Percentiles rank a stretch among this genome's conserved stretches.
Conservation (phyloP, 2,797 vertebrate species). For the Cichlasoma orientale region DNA sequence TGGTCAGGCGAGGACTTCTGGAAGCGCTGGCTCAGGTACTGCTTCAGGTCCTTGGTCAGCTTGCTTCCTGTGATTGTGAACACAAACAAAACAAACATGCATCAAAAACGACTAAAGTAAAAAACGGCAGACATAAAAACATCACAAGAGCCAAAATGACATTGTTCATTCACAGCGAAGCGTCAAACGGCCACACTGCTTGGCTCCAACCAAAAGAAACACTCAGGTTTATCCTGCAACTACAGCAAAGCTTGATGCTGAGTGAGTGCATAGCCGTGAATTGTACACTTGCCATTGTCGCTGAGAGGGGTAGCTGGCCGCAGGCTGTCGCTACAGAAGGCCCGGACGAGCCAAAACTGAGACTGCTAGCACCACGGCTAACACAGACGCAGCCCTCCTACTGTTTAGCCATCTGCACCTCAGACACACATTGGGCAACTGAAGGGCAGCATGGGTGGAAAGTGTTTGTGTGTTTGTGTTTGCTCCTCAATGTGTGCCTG, state of each 20-base stretch:
- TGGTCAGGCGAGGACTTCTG: slow-evolving; percentile 96
- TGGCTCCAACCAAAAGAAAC: slow-evolving; percentile 17
- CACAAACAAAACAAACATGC: slow-evolving; percentile 54
- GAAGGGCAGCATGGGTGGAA: slow-evolving; percentile 70
- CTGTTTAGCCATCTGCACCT: slow-evolving; percentile 79
- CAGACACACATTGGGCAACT: slow-evolving; percentile 75
- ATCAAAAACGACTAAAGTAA: slow-evolving; percentile 13
- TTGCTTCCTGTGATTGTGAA: slow-evolving; percentile 86
- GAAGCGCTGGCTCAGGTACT: slow-evolving; percentile 96
- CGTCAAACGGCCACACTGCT: slow-evolving; percentile 37
- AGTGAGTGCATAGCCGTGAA: slow-evolving; percentile 28
- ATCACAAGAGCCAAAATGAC: neutral
- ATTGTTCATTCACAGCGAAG: slow-evolving; percentile 1
- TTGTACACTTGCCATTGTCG: slow-evolving; percentile 67
- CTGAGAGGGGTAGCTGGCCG: slow-evolving; percentile 66
- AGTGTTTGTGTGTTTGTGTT: slow-evolving; percentile 44
- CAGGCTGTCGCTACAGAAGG: slow-evolving; percentile 42
- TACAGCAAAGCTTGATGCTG: slow-evolving; percentile 14
- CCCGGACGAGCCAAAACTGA: slow-evolving; percentile 39
- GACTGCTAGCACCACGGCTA: slow-evolving; percentile 59
- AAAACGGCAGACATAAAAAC: slow-evolving; percentile 6
- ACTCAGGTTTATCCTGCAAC: slow-evolving; percentile 21
- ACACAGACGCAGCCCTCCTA: slow-evolving; percentile 72
- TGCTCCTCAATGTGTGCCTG: slow-evolving; percentile 8
- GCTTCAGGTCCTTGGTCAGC: slow-evolving; percentile 95